phyloP scores from a whole-genome alignment of 2,888 invertebrate species.

The Trichopria drosophilae region DNA sequence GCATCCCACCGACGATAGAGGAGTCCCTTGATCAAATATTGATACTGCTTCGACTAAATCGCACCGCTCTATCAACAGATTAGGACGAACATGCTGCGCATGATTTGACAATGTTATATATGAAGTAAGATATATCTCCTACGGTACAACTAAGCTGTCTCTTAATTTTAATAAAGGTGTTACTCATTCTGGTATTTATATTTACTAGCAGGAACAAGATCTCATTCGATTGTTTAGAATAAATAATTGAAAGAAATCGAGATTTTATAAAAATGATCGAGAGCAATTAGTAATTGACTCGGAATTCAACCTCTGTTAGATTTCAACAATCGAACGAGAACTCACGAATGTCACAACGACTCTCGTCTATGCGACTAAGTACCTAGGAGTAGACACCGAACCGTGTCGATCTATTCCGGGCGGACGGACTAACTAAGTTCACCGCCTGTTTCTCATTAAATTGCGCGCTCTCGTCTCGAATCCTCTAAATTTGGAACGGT shows the following conservation, averaged over 20 bases:
- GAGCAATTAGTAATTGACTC: too few species aligned
- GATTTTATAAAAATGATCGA: too few species aligned
- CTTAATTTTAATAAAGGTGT: too few species aligned
- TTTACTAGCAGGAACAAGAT: too few species aligned
- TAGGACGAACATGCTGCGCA: constrained; percentile 44
- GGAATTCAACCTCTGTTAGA: too few species aligned
- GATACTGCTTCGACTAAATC: constrained; percentile 48
- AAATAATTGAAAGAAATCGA: too few species aligned
- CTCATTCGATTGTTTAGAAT: too few species aligned
- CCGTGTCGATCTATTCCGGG: constrained; percentile 55
- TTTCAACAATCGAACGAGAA: too few species aligned
- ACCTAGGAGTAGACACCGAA: constrained; percentile 20
- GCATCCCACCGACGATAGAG: constrained; percentile 28
- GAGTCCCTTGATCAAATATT: constrained; percentile 50
- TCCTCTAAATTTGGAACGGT: constrained; percentile 56
- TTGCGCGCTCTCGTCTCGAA: constrained; percentile 55
- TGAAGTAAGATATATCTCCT: too few species aligned
- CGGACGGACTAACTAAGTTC: constrained; percentile 52
- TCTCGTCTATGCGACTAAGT: not conserved
- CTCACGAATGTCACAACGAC: not conserved
- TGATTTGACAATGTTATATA: too few species aligned
- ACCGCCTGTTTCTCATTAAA: constrained; percentile 58
- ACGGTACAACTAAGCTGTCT: too few species aligned
- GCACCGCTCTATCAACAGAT: constrained; percentile 48
- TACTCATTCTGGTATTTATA: too few species aligned